Base-by-base conservation (phyloP, 2,113 vertebrate genomes). In the Martes martes region DNA sequence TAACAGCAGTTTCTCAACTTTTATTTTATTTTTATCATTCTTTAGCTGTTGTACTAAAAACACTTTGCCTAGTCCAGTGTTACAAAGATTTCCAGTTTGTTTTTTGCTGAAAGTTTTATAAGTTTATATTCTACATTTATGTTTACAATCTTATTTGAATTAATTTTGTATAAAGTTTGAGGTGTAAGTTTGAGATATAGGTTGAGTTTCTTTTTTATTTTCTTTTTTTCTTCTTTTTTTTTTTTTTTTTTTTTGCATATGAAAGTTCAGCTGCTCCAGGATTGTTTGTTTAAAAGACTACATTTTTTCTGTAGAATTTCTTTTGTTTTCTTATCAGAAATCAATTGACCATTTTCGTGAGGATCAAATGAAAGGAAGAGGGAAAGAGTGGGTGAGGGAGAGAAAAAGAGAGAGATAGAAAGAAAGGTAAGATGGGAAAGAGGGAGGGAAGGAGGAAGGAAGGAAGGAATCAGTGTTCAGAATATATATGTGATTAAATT, bases 81-180 rank as follows among this genome's bases (percentile, higher is more conserved):
- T 52, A 84, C 1, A 47, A 33, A 47, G 6, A 47, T 59, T 42
- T 61, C 31, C 82, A 2, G 21, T 78, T 23, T 11, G 4, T 85
- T 65, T 78, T 89, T 2, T n/a, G 26, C 23, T 55, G 61, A 84
- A 74, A 65, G 0, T 47, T 45, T 67, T 42, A 39, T 59, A 90
- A 33, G 33, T 95, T 39, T 74, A 33, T 50, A 5, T 65, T 79
- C 39, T 59, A 73, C 7, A 36, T 36, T 65, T 94, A 69, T 6
- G 6, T 80, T 21, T 52, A 19, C 52, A 67, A 50, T 91, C 1
- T 57, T 87, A 94, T 50, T 82, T 91, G 92, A 94, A 50, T 82
- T 94, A 83, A 59, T 87, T 88, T 94, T 82, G n/a, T 76, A 67
- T 59, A n/a, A 52, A 14, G 18, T 73, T 84, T 55, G n/a, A 96